phyloP scores from a whole-genome alignment of 2,888 invertebrate species.

The Lissocephala sabroskyi region DNA sequence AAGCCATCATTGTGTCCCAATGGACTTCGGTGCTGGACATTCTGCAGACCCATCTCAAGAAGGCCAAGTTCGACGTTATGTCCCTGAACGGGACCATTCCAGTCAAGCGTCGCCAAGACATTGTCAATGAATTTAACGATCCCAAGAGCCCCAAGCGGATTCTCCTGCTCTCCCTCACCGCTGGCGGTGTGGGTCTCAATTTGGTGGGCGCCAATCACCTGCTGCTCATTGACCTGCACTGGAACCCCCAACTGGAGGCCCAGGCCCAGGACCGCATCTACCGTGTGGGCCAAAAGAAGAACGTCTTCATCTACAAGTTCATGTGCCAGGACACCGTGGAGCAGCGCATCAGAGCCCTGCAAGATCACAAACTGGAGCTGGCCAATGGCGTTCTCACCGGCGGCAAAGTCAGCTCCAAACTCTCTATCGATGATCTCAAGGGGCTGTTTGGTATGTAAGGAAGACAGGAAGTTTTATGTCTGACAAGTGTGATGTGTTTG shows the following conservation, averaged over 20 bases:
- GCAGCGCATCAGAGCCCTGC: constrained; percentile 85
- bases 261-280: constrained; percentile 96
- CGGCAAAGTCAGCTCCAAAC: constrained; percentile 78
- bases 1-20: constrained; percentile 92
- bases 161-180: constrained; percentile 88
- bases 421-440: constrained; percentile 84
- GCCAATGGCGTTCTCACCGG: constrained; percentile 86
- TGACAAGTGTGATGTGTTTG: no score
- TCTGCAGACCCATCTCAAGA: constrained; percentile 77
- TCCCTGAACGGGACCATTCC: constrained; percentile 84
- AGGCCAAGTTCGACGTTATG: constrained; percentile 14
- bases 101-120: constrained; percentile 79
- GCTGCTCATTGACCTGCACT: constrained; percentile 91
- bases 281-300: constrained; percentile 87
- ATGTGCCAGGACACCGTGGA: constrained; percentile 90
- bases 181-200: constrained; percentile 97
- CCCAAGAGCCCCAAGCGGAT: constrained; percentile 75
- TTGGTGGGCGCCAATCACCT: constrained; percentile 93
- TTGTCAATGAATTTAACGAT: constrained; percentile 81
- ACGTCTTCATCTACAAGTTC: constrained; percentile 88
- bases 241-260: constrained; percentile 96
- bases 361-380: constrained; percentile 83
- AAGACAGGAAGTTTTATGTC: no score
- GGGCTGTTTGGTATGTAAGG: constrained; percentile 77
- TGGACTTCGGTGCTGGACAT: constrained; percentile 89